These are phyloP conservation scores for Ochropleura leucogaster DNA, from an alignment of 2,888 invertebrate species.

Conservation along the genomic window DNA sequence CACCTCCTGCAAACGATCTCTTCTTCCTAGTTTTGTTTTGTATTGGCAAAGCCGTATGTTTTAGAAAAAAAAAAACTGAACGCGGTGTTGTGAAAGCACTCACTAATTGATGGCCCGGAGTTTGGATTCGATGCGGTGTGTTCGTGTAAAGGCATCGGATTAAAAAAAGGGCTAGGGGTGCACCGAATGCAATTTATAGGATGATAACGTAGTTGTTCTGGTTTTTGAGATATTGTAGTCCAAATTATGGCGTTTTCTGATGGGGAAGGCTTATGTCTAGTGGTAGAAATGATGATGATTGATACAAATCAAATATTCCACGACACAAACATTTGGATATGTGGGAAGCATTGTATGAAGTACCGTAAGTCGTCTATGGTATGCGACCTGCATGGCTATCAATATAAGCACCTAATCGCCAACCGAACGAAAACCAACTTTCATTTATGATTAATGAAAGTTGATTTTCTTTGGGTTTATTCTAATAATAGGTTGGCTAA, in stretches of 20 bases:
- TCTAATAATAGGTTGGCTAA: not conserved
- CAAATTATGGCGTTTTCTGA: not conserved
- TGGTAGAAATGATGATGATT: not conserved
- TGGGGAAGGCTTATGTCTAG: not conserved
- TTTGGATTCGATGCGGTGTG: conserved; percentile 80
- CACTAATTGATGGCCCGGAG: conserved; percentile 85
- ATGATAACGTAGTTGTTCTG: conserved; percentile 14
- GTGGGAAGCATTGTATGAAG: not conserved
- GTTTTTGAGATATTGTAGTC: not conserved
- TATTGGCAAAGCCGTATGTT: conserved; percentile 77
- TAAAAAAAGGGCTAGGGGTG: conserved; percentile 55
- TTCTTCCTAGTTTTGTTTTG: conserved; percentile 14
- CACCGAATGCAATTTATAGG: conserved; percentile 40
- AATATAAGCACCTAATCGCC: too few species aligned
- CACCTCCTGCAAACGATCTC: conserved; percentile 75
- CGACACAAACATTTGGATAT: not conserved
- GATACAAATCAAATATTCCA: not conserved
- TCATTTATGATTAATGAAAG: not conserved
- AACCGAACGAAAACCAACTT: too few species aligned
- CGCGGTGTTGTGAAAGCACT: conserved; percentile 83
- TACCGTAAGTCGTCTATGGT: too few species aligned
- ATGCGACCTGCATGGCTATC: too few species aligned
- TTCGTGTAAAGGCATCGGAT: conserved; percentile 71
- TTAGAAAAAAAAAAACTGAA: conserved; percentile 79
- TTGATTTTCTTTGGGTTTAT: not conserved